Conservation (phyloP, 2,888 invertebrate genomes). For the Agrenia bidenticulata region DNA sequence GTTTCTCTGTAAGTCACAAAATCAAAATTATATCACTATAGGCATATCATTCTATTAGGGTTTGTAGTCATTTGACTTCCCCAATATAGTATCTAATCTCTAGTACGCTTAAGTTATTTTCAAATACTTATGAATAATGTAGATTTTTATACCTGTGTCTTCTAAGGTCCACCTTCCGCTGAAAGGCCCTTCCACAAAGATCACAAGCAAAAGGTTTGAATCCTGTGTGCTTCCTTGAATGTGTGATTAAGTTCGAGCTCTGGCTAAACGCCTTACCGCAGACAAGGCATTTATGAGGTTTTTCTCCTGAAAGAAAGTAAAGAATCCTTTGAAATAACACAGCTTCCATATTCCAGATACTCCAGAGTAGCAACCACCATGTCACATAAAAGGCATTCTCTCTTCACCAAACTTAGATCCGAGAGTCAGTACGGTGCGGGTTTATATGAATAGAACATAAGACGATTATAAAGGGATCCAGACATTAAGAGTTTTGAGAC, state of each 20-base stretch:
- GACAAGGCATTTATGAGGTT: constrained; percentile 63
- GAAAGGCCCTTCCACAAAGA: constrained; percentile 93
- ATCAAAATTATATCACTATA: too few species aligned
- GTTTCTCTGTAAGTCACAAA: constrained; percentile 46
- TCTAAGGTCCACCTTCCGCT: constrained; percentile 88
- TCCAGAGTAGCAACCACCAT: too few species aligned
- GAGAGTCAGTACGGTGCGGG: too few species aligned
- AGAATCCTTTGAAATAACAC: background rate
- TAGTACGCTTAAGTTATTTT: too few species aligned
- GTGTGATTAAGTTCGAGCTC: constrained; percentile 64
- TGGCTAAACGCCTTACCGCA: constrained; percentile 66
- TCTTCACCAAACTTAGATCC: too few species aligned
- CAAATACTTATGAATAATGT: too few species aligned
- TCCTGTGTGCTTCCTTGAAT: constrained; percentile 65
- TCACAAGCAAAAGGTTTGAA: constrained; percentile 67
- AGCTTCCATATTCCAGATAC: background rate
- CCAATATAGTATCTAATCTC: too few species aligned
- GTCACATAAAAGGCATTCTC: too few species aligned
- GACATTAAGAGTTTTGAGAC: background rate
- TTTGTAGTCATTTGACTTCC: too few species aligned
- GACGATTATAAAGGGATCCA: too few species aligned
- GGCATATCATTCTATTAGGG: too few species aligned
- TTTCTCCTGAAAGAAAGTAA: constrained; percentile 61
- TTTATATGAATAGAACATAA: too few species aligned
- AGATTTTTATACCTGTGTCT: constrained; percentile 77